A percentile compares a stretch with the other conserved stretches of the same genome.
Conservation (phyloP, 2,888 invertebrate species). For the Mamestra brassicae region DNA sequence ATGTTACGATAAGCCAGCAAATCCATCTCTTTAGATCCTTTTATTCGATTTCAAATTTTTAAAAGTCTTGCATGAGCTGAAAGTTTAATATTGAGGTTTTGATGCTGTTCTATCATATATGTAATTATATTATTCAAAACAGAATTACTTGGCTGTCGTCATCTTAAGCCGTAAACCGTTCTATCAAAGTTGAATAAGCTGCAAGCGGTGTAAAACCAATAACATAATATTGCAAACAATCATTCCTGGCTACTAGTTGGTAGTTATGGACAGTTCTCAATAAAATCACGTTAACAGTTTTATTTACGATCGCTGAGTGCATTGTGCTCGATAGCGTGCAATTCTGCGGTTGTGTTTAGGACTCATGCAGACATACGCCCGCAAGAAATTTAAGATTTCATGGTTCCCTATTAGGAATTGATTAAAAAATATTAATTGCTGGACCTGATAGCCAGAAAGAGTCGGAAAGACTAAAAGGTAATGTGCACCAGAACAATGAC, state of each 20-base stretch:
- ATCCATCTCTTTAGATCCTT: slow-evolving; percentile 6
- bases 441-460: neutral
- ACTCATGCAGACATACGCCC: slow-evolving; percentile 5
- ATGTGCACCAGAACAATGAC: neutral
- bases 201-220: neutral
- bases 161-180: neutral
- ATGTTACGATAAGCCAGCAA: slow-evolving; percentile 7
- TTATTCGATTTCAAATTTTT: neutral
- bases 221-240: slow-evolving; percentile 25
- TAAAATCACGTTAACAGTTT: slow-evolving; percentile 50
- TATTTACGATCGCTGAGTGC: slow-evolving; percentile 49
- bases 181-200: neutral
- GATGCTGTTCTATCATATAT: neutral
- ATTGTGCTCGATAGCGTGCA: slow-evolving; percentile 42
- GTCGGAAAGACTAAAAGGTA: neutral
- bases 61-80: neutral
- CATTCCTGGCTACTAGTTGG: slow-evolving; percentile 14
- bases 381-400: neutral
- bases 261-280: slow-evolving; percentile 41
- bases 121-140: neutral
- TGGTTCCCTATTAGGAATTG: neutral
- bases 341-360: slow-evolving; percentile 35
- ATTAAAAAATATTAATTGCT: neutral
- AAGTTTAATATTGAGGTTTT: neutral
- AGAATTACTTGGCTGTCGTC: neutral